Evolutionary conservation across 1,140 invertebrate genomes (phyloP).

Genomic region (Ericerus pela): DNA sequence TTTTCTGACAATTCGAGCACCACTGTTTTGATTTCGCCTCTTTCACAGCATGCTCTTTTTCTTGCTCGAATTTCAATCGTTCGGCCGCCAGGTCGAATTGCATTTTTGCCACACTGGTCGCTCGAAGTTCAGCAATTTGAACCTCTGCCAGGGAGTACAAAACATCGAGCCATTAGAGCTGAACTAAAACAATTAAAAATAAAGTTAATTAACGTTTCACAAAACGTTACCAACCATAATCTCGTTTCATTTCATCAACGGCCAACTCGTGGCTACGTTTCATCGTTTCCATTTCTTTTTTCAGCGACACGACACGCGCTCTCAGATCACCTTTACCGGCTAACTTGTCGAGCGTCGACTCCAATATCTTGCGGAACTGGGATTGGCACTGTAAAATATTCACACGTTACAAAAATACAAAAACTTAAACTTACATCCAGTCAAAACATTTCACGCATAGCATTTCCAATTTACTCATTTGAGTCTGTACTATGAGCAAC

Average conservation of each 20-base stretch:
- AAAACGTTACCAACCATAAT: conserved; percentile 32
- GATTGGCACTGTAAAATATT: conserved; percentile 33
- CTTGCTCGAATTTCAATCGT: conserved; percentile 41
- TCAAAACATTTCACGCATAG: too few relatives aligned
- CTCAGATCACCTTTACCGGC: conserved; percentile 33
- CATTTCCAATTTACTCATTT: too few relatives aligned
- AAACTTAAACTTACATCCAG: too few relatives aligned
- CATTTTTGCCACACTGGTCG: conserved; percentile 47
- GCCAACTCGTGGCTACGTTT: conserved; percentile 47
- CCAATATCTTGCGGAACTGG: conserved; percentile 39
- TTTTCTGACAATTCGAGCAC: conserved; percentile 72
- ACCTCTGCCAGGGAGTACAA: conserved; percentile 15
- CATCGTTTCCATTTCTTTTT: conserved; percentile 46
- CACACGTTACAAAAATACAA: background rate
- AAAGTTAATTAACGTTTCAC: conserved; percentile 7
- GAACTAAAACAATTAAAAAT: too few relatives aligned
- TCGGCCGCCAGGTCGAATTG: conserved; percentile 42
- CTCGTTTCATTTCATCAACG: conserved; percentile 44
- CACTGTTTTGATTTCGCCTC: conserved; percentile 71
- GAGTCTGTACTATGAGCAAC: too few relatives aligned
- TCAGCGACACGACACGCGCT: conserved; percentile 38
- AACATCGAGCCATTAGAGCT: too few relatives aligned
- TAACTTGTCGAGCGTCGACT: conserved; percentile 41
- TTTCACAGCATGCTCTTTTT: conserved; percentile 47
- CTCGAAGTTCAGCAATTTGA: conserved; percentile 44